Evolutionary conservation across 2,888 invertebrate genomes (phyloP).

Genomic region (Melinaea marsaeus): DNA sequence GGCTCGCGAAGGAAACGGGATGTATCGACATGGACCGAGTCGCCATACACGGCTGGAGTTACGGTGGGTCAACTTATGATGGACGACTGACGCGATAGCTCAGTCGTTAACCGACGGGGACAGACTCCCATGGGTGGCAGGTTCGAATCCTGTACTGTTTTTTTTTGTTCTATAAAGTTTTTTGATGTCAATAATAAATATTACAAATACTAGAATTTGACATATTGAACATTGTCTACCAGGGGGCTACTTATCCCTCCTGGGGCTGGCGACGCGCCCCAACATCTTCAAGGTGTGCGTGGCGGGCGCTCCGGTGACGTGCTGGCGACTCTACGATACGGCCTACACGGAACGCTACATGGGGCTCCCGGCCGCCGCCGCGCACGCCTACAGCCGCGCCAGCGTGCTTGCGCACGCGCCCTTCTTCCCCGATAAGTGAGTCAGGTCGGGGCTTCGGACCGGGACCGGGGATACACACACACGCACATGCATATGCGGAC

Average conservation of each 20-base stretch:
- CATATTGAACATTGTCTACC: conserved; percentile 10
- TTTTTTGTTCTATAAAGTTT: no score
- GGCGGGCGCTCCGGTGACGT: conserved; percentile 98
- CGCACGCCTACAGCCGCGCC: conserved; percentile 91
- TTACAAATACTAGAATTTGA: no score
- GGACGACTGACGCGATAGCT: background rate
- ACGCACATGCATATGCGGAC: no score
- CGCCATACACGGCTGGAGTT: conserved; percentile 99
- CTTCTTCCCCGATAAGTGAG: conserved; percentile 93
- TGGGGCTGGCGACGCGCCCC: conserved; percentile 95
- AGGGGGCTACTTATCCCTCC: conserved; percentile 95
- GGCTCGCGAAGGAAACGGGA: conserved; percentile 88
- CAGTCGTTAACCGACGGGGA: no score
- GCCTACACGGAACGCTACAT: conserved; percentile 99
- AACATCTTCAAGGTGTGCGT: conserved; percentile 96
- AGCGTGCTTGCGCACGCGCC: conserved; percentile 91
- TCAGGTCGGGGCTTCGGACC: conserved; percentile 46
- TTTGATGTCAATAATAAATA: no score
- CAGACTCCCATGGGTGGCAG: no score
- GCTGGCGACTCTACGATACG: conserved; percentile 98
- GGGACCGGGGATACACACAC: no score
- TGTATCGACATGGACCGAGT: conserved; percentile 95
- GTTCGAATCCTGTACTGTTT: no score
- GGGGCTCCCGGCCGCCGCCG: conserved; percentile 68
- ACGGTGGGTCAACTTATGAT: conserved; percentile 79